These are phyloP conservation scores for Caracal caracal DNA, from an alignment of 2,113 vertebrate genomes.

Conservation along the genomic window DNA sequence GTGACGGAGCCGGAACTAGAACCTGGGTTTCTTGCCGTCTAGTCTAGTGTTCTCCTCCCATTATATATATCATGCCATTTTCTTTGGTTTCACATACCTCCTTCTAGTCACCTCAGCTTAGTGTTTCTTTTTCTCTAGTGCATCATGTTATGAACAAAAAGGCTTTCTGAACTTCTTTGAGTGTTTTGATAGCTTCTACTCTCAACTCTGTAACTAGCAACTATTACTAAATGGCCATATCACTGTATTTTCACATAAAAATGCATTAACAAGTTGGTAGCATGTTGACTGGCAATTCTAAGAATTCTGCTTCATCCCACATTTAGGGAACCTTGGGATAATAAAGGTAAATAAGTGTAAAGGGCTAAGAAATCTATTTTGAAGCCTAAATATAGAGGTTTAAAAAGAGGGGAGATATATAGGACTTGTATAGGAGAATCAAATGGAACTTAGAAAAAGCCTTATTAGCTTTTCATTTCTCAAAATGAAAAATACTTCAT, in stretches of 20 bases:
- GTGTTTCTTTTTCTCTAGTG: neutral
- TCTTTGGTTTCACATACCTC: neutral
- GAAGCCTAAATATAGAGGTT: neutral
- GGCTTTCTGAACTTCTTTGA: neutral
- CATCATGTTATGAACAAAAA: neutral
- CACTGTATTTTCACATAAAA: neutral
- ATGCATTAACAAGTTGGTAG: neutral
- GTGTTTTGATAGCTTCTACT: neutral
- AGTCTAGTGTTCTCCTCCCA: neutral
- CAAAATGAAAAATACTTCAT: neutral
- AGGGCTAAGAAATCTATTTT: neutral
- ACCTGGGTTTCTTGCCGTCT: neutral
- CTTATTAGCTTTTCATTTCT: neutral
- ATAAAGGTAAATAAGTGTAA: neutral
- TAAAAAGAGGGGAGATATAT: neutral
- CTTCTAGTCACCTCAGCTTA: neutral
- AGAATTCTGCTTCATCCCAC: neutral
- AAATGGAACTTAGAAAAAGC: neutral
- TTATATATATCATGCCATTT: neutral
- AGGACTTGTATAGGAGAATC: neutral
- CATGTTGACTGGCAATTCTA: neutral
- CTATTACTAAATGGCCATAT: neutral
- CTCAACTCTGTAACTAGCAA: neutral
- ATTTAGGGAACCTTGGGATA: neutral
- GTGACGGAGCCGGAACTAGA: neutral